These are phyloP conservation scores for Sceloporus undulatus DNA, from an alignment of 2,113 vertebrate species.

Conservation along the genomic window DNA sequence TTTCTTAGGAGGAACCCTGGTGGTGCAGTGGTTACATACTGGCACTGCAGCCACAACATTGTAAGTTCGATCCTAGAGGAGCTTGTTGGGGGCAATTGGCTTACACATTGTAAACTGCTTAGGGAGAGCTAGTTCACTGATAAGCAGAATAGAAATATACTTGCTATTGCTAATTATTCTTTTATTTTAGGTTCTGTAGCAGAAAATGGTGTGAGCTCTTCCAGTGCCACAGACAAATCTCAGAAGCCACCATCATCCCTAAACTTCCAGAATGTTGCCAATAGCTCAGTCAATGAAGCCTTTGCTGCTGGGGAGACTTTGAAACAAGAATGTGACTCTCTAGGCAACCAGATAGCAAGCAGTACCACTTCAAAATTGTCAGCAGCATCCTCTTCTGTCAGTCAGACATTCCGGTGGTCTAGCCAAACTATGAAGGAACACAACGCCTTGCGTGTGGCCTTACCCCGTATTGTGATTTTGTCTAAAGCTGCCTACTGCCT, in stretches of 20 bases:
- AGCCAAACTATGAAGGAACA: slow-evolving; percentile 75
- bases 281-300: slow-evolving; percentile 76
- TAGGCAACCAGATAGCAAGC: slow-evolving; percentile 81
- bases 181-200: slow-evolving; percentile 84
- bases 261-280: slow-evolving; percentile 75
- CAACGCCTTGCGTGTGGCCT: slow-evolving; percentile 51
- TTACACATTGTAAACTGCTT: no score
- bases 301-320: slow-evolving; percentile 69
- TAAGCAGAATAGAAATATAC: no score
- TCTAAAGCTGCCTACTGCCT: slow-evolving; percentile 91
- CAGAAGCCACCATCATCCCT: slow-evolving; percentile 81
- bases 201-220: slow-evolving; percentile 95
- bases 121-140: no score
- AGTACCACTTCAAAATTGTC: slow-evolving; percentile 84
- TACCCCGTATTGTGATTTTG: slow-evolving; percentile 88
- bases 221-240: slow-evolving; percentile 82
- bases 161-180: not conserved
- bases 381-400: slow-evolving; percentile 77
- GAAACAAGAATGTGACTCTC: slow-evolving; percentile 93
- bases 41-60: no score
- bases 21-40: no score
- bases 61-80: no score
- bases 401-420: slow-evolving; percentile 80
- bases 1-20: not conserved
- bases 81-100: no score